Percentiles rank a stretch among this genome's conserved stretches.
These are phyloP conservation scores for Venustaconcha ellipsiformis DNA, from an alignment of 1,140 invertebrate species.

Conservation along the genomic window DNA sequence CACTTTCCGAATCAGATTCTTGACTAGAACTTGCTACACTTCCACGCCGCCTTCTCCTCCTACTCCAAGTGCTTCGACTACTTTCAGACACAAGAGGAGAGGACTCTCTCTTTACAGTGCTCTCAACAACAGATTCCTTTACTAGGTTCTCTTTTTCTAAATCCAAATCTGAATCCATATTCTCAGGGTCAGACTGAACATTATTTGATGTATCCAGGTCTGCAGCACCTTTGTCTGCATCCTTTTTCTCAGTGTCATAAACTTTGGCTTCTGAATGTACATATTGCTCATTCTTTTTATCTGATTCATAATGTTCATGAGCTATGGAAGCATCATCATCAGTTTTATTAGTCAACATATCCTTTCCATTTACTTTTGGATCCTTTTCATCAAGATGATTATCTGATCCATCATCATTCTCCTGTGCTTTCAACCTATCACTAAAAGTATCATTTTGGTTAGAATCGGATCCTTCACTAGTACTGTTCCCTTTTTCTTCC, in stretches of 20 bases:
- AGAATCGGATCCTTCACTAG: background rate
- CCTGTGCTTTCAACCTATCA: background rate
- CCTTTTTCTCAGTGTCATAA: background rate
- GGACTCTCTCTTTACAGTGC: too few species aligned
- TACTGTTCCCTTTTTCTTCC: background rate
- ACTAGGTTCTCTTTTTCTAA: too few species aligned
- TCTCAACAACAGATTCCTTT: too few species aligned
- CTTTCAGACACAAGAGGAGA: too few species aligned
- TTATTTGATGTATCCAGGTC: too few species aligned
- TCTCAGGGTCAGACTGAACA: too few species aligned
- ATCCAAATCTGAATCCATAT: too few species aligned
- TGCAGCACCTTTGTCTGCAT: too few species aligned
- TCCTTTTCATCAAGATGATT: background rate
- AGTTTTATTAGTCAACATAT: background rate
- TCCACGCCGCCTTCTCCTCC: too few species aligned
- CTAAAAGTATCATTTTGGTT: background rate
- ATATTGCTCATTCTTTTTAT: constrained; percentile 1
- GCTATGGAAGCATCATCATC: background rate
- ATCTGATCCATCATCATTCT: background rate
- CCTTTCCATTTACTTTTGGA: background rate
- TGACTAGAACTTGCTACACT: too few species aligned
- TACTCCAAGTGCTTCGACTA: too few species aligned
- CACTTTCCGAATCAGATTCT: too few species aligned
- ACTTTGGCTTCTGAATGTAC: background rate
- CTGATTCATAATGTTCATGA: background rate